Base-by-base conservation (phyloP, 2,888 invertebrate species). In the Seira sanloemensis region DNA sequence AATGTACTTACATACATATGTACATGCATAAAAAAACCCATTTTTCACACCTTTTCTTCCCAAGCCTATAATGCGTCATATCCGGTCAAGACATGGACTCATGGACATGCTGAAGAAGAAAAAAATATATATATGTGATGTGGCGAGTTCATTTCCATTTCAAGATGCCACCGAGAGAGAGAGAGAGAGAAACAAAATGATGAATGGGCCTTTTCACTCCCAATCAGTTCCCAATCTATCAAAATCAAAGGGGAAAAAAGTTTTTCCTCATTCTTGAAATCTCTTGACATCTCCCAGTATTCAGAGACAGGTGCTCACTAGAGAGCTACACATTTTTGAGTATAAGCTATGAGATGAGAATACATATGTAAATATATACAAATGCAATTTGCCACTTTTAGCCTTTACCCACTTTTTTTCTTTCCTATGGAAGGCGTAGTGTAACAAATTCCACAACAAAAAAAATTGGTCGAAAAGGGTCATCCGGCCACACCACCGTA, bases 371-470 rank as follows among this genome's bases (percentile, higher is more conserved):
- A n/a, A n/a, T n/a, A n/a, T n/a, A n/a, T n/a, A n/a, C n/a, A 12
- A 37, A 37, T 37, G 37, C 12, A 50, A 62, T 21, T 62, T 23
- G 21, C 21, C 23, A 62, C 62, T 62, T n/a, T n/a, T n/a, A 21
- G 62, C 19, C 62, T 62, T 62, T 62, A 62, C 62, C 62, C 21
- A 62, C 62, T 62, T 62, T 62, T 62, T 23, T n/a, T 62, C 37
- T 7, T 37, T 37, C 5, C 4, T 37, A 37, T 37, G 4, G 37
- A 37, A 7, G 37, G 16, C 16, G 50, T 1, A 50, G 12, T 50
- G 50, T n/a, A 2, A 62, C n/a, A 23, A 19, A 62, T 7, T 62
- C 4, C 19, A 62, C 62, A 62, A 62, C 19, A 23, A 62, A 62
- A 62, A 62, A 62, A 62, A 23, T 23, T 62, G 19, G 62, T 62